Evolutionary conservation across 2,888 invertebrate species (phyloP).

Genomic region (Liodrosophila aerea): DNA sequence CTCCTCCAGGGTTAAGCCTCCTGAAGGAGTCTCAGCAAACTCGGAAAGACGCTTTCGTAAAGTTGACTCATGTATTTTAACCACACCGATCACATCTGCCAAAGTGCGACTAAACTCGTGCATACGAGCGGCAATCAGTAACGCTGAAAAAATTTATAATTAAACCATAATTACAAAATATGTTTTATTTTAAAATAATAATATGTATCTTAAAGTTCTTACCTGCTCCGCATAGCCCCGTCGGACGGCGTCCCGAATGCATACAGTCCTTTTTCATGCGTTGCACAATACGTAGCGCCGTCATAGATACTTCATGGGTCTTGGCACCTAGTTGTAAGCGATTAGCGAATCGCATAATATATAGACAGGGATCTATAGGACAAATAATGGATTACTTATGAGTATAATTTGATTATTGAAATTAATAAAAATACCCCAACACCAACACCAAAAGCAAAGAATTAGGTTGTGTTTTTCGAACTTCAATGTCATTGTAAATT

Average conservation of each 20-base stretch:
- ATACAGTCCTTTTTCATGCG: slow-evolving; percentile 99
- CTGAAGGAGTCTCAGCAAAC: slow-evolving; percentile 98
- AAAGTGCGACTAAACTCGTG: slow-evolving; percentile 95
- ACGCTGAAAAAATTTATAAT: slow-evolving; percentile 84
- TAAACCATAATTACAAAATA: no score
- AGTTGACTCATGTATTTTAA: slow-evolving; percentile 97
- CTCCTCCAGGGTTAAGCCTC: slow-evolving; percentile 96
- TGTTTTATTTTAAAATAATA: no score
- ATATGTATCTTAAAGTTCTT: no score
- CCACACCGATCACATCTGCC: slow-evolving; percentile 94
- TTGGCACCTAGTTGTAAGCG: slow-evolving; percentile 95
- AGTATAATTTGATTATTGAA: no score
- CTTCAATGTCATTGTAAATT: slow-evolving; percentile 32
- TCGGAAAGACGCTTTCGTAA: slow-evolving; percentile 94
- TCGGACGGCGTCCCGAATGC: slow-evolving; percentile 97
- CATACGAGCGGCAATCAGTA: slow-evolving; percentile 95
- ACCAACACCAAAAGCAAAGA: no score
- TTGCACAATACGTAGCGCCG: slow-evolving; percentile 95
- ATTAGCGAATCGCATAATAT: slow-evolving; percentile 96
- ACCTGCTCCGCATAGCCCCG: slow-evolving; percentile 99
- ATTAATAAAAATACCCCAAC: no score
- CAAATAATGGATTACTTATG: neutral
- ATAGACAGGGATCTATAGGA: slow-evolving; percentile 94
- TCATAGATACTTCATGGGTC: slow-evolving; percentile 96
- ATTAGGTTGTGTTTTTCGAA: neutral